These are phyloP conservation scores for Troides oblongomaculatus DNA, from an alignment of 2,888 invertebrate genomes.

Conservation along the genomic window DNA sequence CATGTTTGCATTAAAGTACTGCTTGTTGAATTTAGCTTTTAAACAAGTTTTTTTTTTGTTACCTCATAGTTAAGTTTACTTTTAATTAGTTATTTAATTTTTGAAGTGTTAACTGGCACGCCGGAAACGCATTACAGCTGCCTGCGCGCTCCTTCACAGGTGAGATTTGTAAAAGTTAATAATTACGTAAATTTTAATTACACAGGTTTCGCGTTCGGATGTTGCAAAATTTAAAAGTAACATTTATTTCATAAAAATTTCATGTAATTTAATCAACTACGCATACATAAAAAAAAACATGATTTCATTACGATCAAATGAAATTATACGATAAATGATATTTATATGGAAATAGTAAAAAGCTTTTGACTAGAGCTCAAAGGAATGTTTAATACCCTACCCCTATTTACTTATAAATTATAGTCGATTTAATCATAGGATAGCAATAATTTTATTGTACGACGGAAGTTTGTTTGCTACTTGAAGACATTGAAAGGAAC, in stretches of 20 bases:
- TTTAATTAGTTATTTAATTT: constrained; percentile 12
- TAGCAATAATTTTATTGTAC: too few species aligned
- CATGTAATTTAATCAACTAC: not conserved
- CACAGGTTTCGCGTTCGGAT: not conserved
- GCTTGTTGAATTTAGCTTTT: too few species aligned
- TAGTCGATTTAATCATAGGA: too few species aligned
- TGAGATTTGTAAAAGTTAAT: constrained; percentile 9
- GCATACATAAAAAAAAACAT: too few species aligned
- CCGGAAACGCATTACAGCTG: constrained; percentile 9
- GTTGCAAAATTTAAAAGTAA: not conserved
- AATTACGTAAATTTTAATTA: constrained; percentile 16
- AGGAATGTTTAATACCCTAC: too few species aligned
- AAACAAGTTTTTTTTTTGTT: not conserved
- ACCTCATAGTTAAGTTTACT: constrained; percentile 3
- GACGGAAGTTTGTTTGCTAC: too few species aligned
- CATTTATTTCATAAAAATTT: not conserved
- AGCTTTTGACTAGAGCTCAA: too few species aligned
- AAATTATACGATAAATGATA: too few species aligned
- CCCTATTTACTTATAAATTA: too few species aligned
- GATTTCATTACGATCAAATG: too few species aligned
- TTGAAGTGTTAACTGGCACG: constrained; percentile 12
- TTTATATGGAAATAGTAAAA: too few species aligned
- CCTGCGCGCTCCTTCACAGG: constrained; percentile 7
- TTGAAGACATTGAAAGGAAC: not conserved
- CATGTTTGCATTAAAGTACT: too few species aligned